A percentile compares a stretch with the other conserved stretches of the same genome.
Evolutionary conservation across 2,888 invertebrate species (phyloP).

Genomic region (Agrochola circellaris): DNA sequence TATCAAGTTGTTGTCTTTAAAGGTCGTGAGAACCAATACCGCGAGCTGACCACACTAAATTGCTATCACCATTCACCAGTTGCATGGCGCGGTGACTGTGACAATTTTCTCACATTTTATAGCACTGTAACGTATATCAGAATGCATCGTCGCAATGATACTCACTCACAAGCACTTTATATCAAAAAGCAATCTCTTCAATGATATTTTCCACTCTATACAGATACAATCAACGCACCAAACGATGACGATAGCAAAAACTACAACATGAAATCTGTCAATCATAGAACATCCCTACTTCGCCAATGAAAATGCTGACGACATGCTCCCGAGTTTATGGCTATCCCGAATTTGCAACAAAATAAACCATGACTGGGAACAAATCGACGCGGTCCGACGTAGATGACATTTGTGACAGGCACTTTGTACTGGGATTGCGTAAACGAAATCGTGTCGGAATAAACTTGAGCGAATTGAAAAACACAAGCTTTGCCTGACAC

Average conservation of each 20-base stretch:
- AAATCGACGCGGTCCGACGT: constrained; percentile 62
- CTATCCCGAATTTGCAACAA: constrained; percentile 67
- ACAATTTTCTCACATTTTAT: constrained; percentile 11
- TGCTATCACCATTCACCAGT: constrained; percentile 4
- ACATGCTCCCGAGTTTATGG: constrained; percentile 58
- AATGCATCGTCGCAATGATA: constrained; percentile 8
- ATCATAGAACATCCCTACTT: constrained; percentile 51
- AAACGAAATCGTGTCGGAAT: constrained; percentile 43
- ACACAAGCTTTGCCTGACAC: constrained; percentile 33
- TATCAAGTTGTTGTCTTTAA: not conserved
- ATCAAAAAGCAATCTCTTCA: not conserved
- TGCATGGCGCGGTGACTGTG: not conserved
- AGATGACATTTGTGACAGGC: constrained; percentile 60
- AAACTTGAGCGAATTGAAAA: constrained; percentile 46
- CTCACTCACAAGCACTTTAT: not conserved
- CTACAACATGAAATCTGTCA: constrained; percentile 43
- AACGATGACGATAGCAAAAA: constrained; percentile 12
- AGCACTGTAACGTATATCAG: not conserved
- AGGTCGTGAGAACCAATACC: constrained; percentile 1
- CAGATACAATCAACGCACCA: not conserved
- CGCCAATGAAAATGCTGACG: constrained; percentile 62
- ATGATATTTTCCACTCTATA: not conserved
- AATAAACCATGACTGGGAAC: constrained; percentile 69
- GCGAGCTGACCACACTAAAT: not conserved
- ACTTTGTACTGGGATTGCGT: constrained; percentile 60